These are phyloP conservation scores for Choloepus hoffmanni DNA, from an alignment of 2,113 vertebrate species.

Conservation along the genomic window DNA sequence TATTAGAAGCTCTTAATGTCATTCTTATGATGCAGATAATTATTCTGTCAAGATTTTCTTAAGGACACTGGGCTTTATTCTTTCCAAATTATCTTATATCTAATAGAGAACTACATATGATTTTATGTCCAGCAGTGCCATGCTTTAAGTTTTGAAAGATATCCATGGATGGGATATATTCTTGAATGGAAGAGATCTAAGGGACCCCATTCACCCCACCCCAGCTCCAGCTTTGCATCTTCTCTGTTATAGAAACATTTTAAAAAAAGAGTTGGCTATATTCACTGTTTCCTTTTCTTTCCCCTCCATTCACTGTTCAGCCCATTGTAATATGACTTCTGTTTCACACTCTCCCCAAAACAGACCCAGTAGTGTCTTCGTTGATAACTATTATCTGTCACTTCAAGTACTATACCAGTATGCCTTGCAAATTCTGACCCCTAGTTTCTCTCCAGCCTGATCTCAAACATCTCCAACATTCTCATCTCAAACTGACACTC, in stretches of 20 bases:
- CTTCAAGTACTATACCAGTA: neutral
- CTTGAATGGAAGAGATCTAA: too few species aligned
- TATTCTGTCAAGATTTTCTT: neutral
- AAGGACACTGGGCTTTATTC: neutral
- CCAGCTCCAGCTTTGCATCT: too few species aligned
- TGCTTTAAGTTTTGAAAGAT: too few species aligned
- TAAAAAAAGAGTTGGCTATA: neutral
- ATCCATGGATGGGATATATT: too few species aligned
- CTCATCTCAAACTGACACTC: neutral
- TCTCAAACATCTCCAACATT: neutral
- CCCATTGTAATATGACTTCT: neutral
- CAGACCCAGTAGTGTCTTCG: neutral
- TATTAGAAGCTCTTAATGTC: neutral
- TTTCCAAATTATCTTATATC: neutral
- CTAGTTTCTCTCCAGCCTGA: neutral
- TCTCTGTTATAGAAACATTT: too few species aligned
- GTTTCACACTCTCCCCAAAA: neutral
- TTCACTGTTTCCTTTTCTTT: neutral
- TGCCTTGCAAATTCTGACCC: neutral
- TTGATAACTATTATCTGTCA: neutral
- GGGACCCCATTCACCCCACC: too few species aligned
- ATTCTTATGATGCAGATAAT: neutral
- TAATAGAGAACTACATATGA: too few species aligned
- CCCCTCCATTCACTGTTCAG: neutral
- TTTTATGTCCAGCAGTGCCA: too few species aligned